phyloP scores from a whole-genome alignment of 2,113 vertebrate species.

The Lipotes vexillifer region DNA sequence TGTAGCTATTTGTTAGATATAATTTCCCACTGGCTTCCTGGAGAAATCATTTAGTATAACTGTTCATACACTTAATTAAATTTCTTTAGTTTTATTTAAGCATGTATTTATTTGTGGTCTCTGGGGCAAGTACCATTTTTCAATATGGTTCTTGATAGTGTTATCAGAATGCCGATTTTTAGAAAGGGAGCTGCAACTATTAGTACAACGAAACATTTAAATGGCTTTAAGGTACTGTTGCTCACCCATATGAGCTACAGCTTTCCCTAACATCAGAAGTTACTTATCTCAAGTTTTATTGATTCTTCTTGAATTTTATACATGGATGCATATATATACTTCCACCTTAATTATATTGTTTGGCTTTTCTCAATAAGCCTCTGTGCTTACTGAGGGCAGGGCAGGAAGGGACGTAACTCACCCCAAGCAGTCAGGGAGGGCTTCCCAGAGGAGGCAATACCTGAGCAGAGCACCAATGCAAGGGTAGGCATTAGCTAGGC shows the following conservation, averaged over 20 bases:
- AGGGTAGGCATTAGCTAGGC: not conserved
- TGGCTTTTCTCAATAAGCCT: not conserved
- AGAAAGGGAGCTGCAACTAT: not conserved
- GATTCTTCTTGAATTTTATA: constrained; percentile 5
- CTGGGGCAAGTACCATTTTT: constrained; percentile 53
- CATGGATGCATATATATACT: not conserved
- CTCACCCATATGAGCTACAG: not conserved
- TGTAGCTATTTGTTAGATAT: constrained; percentile 47
- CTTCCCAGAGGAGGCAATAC: not conserved
- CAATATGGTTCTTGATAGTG: constrained; percentile 1
- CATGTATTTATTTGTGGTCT: constrained; percentile 68
- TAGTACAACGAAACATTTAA: not conserved
- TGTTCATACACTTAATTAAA: constrained; percentile 69
- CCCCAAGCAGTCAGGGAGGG: not conserved
- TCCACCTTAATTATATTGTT: not conserved
- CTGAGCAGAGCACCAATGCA: not conserved
- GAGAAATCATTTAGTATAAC: constrained; percentile 65
- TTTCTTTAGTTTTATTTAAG: constrained; percentile 67
- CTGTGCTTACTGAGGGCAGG: not conserved
- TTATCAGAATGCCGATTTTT: constrained; percentile 35
- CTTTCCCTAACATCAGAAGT: not conserved
- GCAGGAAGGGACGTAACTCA: not conserved
- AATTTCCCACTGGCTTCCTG: constrained; percentile 69
- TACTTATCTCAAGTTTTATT: not conserved
- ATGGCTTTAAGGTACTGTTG: not conserved